phyloP scores from a whole-genome alignment of 2,888 invertebrate genomes.

The Pharmacophagus antenor region DNA sequence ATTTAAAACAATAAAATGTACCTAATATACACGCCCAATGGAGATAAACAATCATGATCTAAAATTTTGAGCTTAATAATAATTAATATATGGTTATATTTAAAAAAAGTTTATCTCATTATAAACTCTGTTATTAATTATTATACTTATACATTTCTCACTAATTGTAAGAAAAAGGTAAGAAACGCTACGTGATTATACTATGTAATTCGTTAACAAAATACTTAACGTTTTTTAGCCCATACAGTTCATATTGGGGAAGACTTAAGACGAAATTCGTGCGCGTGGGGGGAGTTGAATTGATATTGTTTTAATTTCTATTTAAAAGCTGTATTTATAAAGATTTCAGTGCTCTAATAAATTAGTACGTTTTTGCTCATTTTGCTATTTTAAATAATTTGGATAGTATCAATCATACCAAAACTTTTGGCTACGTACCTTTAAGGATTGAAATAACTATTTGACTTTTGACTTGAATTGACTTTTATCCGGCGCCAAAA shows the following conservation, averaged over 20 bases:
- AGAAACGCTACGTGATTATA: slow-evolving; percentile 15
- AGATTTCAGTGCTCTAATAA: neutral
- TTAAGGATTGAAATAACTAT: too few species aligned
- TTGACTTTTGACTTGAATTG: too few species aligned
- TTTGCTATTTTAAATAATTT: neutral
- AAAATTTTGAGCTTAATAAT: too few species aligned
- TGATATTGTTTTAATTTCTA: slow-evolving; percentile 34
- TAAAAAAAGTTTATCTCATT: neutral
- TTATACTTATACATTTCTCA: too few species aligned
- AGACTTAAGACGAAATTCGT: slow-evolving; percentile 71
- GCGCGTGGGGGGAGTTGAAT: slow-evolving; percentile 48
- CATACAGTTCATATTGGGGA: slow-evolving; percentile 22
- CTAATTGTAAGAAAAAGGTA: slow-evolving; percentile 1
- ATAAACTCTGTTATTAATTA: too few species aligned
- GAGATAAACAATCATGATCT: too few species aligned
- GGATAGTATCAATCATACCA: too few species aligned
- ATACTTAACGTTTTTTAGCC: slow-evolving; percentile 22
- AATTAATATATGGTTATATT: too few species aligned
- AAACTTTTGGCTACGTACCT: too few species aligned
- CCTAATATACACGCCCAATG: too few species aligned
- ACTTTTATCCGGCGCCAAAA: too few species aligned
- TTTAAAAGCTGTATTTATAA: slow-evolving; percentile 18
- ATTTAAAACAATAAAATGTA: too few species aligned
- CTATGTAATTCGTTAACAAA: slow-evolving; percentile 25
- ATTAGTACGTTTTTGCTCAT: neutral